Percentiles rank a stretch among this genome's conserved stretches.
Conservation (phyloP, 2,797 vertebrate species). For the Euthynnus affinis region DNA sequence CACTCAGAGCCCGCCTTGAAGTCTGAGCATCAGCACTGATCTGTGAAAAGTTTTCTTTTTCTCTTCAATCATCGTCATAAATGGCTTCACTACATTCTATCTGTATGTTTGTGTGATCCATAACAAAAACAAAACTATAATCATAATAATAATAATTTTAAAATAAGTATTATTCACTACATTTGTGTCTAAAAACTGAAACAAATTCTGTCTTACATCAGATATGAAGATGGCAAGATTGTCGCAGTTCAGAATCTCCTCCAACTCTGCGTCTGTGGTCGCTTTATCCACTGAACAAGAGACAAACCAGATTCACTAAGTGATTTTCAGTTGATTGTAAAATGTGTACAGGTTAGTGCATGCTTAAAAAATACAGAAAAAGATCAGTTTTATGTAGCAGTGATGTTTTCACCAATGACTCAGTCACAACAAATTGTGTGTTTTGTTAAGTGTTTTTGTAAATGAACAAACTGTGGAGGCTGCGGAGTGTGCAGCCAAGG, state of each 20-base stretch:
- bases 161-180: neutral
- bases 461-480: neutral
- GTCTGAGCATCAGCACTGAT: slow-evolving; percentile 85
- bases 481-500: neutral
- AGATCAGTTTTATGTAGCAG: neutral
- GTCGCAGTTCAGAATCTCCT: slow-evolving; percentile 90
- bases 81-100: neutral
- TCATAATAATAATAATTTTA: too few relatives aligned
- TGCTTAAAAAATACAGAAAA: neutral
- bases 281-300: slow-evolving; percentile 86
- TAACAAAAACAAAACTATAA: neutral
- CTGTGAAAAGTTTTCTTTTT: slow-evolving; percentile 67
- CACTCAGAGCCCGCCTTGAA: slow-evolving; percentile 89
- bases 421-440: neutral
- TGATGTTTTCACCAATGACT: neutral
- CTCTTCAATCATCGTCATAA: too few relatives aligned
- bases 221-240: slow-evolving; percentile 90
- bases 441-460: neutral
- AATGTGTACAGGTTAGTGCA: neutral
- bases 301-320: neutral
- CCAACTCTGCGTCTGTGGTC: slow-evolving; percentile 91
- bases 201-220: slow-evolving; percentile 83
- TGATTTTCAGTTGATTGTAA: neutral
- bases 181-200: neutral
- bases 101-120: neutral